These are phyloP conservation scores for Phyllotreta striolata DNA, from an alignment of 2,888 invertebrate genomes.

Conservation along the genomic window DNA sequence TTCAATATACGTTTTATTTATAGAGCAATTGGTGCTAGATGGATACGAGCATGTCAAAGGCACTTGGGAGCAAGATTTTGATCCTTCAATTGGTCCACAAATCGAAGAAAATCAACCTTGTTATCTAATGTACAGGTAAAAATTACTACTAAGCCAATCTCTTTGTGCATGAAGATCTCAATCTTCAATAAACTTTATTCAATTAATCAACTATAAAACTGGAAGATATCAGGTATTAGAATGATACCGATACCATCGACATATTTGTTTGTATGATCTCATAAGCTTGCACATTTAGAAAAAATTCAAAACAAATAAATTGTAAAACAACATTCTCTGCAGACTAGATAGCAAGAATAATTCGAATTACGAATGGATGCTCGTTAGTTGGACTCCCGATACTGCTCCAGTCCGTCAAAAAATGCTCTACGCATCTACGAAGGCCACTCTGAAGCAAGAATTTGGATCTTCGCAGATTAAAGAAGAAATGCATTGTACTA, in stretches of 20 bases:
- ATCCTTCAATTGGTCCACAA: slow-evolving; percentile 74
- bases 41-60: slow-evolving; percentile 72
- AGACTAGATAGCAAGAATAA: slow-evolving; percentile 81
- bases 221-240: neutral
- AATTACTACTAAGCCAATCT: neutral
- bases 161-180: neutral
- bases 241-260: neutral
- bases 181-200: neutral
- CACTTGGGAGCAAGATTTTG: slow-evolving; percentile 88
- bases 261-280: too few relatives aligned
- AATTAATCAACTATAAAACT: too few relatives aligned
- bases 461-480: slow-evolving; percentile 94
- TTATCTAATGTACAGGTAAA: slow-evolving; percentile 88
- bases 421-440: slow-evolving; percentile 98
- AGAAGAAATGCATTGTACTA: slow-evolving; percentile 92
- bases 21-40: slow-evolving; percentile 79
- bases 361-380: slow-evolving; percentile 89
- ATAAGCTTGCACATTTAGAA: neutral
- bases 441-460: slow-evolving; percentile 95
- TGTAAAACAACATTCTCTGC: slow-evolving; percentile 34
- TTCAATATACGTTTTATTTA: slow-evolving; percentile 33
- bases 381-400: slow-evolving; percentile 95
- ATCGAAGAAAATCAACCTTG: slow-evolving; percentile 86
- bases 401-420: slow-evolving; percentile 90
- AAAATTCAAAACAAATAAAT: slow-evolving; percentile 7